Percentiles rank a stretch among this genome's conserved stretches.
phyloP scores from a whole-genome alignment of 2,113 vertebrate genomes.

The Nansenia antarctica region DNA sequence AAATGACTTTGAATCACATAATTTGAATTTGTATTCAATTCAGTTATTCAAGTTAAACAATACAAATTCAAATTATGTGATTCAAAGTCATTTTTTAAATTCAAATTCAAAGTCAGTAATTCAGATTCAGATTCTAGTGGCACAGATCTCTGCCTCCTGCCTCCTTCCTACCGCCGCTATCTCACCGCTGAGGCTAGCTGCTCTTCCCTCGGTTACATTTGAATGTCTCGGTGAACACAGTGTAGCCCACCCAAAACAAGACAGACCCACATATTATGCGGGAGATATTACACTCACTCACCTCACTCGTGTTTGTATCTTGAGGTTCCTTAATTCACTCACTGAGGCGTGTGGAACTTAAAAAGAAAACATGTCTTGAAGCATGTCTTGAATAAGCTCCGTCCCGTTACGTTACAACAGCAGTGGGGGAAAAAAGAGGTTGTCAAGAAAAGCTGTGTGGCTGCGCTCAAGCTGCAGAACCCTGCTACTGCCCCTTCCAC shows the following conservation, averaged over 20 bases:
- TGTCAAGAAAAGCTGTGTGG: slow-evolving; percentile 12
- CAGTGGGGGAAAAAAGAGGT: neutral
- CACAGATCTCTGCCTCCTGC: too few relatives aligned
- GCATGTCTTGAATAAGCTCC: too few relatives aligned
- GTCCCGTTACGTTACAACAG: slow-evolving; percentile 56
- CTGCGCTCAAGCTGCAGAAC: neutral
- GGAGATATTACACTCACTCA: slow-evolving; percentile 42
- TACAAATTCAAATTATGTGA: too few relatives aligned
- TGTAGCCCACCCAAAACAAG: neutral
- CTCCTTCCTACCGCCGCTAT: slow-evolving; percentile 31
- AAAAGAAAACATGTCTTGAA: neutral
- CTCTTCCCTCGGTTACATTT: slow-evolving; percentile 35
- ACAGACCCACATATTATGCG: slow-evolving; percentile 10
- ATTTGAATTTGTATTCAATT: too few relatives aligned
- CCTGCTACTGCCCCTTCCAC: neutral
- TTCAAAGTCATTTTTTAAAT: too few relatives aligned
- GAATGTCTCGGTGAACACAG: slow-evolving; percentile 2
- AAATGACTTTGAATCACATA: too few relatives aligned
- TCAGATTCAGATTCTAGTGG: too few relatives aligned
- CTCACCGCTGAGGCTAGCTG: slow-evolving; percentile 29
- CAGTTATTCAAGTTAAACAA: too few relatives aligned
- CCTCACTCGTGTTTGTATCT: slow-evolving; percentile 41
- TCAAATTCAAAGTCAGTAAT: too few relatives aligned
- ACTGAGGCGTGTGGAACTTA: neutral
- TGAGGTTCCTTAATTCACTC: slow-evolving; percentile 33